These are phyloP conservation scores for Heliconius sara DNA, from an alignment of 2,888 invertebrate species.

Conservation along the genomic window DNA sequence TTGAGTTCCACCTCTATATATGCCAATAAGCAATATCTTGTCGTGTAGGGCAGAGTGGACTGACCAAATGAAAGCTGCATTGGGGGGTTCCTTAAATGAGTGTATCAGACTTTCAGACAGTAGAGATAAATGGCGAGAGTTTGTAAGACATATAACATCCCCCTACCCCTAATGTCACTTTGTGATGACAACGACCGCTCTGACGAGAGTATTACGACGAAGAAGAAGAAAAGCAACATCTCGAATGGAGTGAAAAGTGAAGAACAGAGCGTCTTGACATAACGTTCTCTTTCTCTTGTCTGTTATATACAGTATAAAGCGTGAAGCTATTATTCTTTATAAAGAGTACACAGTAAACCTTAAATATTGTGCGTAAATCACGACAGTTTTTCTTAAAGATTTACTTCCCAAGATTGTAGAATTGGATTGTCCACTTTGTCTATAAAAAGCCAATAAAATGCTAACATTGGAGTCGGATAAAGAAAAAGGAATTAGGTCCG, in stretches of 20 bases:
- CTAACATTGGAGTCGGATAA: constrained; percentile 47
- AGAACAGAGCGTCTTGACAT: not conserved
- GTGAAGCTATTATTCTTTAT: not conserved
- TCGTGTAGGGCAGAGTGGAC: no score
- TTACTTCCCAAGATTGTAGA: constrained; percentile 31
- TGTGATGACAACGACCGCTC: no score
- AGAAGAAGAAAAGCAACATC: not conserved
- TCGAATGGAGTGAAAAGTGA: not conserved
- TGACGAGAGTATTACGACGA: no score
- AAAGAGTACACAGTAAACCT: not conserved
- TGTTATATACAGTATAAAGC: not conserved
- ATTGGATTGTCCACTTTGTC: constrained; percentile 42
- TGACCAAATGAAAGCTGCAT: no score
- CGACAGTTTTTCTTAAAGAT: constrained; percentile 30
- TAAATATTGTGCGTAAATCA: constrained; percentile 18
- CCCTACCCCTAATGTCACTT: no score
- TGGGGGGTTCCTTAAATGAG: no score
- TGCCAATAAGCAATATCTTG: no score
- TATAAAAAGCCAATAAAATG: constrained; percentile 46
- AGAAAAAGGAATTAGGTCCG: constrained; percentile 51
- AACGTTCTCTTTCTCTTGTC: no score
- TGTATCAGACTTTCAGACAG: no score
- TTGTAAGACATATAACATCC: no score
- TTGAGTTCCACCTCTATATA: no score
- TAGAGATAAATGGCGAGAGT: no score